phyloP scores from a whole-genome alignment of 2,888 invertebrate genomes.

The Orchesellides sinensis region DNA sequence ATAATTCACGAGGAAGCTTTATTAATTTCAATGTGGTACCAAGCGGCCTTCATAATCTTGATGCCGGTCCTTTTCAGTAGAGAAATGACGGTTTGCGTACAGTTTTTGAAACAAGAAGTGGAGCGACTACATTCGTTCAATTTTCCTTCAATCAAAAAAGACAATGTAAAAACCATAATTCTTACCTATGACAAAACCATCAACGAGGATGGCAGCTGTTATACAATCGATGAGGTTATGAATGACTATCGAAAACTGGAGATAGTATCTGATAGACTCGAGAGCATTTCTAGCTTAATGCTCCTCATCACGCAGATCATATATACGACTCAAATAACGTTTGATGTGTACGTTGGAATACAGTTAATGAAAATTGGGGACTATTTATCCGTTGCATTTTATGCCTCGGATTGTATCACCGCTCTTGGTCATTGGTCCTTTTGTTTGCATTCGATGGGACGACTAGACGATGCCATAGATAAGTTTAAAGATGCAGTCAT shows the following conservation, averaged over 20 bases:
- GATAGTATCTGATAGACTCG: conserved; percentile 20
- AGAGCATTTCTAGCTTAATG: background rate
- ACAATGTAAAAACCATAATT: background rate
- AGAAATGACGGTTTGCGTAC: conserved; percentile 4
- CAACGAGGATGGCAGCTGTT: background rate
- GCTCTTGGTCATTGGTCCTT: conserved; percentile 24
- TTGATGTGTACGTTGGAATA: conserved; percentile 27
- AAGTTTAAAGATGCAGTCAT: background rate
- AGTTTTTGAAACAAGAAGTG: conserved; percentile 6
- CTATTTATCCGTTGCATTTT: conserved; percentile 1
- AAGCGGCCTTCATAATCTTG: conserved; percentile 15
- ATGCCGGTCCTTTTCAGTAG: conserved; percentile 12
- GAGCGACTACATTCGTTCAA: background rate
- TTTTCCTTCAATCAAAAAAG: background rate
- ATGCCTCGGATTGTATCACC: conserved; percentile 13
- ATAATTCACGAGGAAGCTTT: conserved; percentile 33
- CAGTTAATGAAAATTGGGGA: conserved; percentile 19
- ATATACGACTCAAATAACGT: conserved; percentile 6
- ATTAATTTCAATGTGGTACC: conserved; percentile 22
- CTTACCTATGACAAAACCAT: background rate
- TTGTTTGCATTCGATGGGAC: conserved; percentile 26
- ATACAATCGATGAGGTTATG: conserved; percentile 1
- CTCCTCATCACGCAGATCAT: conserved; percentile 24
- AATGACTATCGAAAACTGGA: conserved; percentile 8
- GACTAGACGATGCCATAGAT: conserved; percentile 10